Conservation (phyloP, 1,140 invertebrate species). For the Bradynema listronoti region DNA sequence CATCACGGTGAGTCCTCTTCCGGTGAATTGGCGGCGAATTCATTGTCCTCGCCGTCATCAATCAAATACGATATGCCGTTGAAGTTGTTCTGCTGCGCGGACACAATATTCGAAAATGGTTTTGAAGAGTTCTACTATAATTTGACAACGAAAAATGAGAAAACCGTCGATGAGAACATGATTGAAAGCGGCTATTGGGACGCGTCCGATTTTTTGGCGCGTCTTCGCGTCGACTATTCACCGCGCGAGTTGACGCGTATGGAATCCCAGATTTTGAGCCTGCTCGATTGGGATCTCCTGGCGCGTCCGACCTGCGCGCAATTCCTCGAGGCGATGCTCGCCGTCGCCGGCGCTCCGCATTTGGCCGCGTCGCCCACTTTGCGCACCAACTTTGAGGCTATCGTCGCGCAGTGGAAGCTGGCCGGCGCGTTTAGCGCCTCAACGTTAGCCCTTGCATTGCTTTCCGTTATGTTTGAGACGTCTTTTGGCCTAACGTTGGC, state of each 20-base stretch:
- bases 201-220: constrained; percentile 7
- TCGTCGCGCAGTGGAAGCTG: constrained; percentile 8
- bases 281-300: constrained; percentile 15
- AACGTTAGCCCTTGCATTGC: constrained; percentile 9
- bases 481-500: too few species aligned
- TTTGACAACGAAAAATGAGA: too few species aligned
- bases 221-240: constrained; percentile 5
- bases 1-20: too few species aligned
- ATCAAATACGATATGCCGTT: too few species aligned
- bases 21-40: too few species aligned
- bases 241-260: constrained; percentile 10
- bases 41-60: too few species aligned
- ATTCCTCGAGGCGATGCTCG: constrained; percentile 14
- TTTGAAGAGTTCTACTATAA: too few species aligned
- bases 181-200: too few species aligned
- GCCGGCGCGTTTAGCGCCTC: constrained; percentile 6
- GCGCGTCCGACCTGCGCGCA: constrained; percentile 6
- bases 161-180: neutral
- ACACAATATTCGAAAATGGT: neutral
- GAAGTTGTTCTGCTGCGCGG: too few species aligned
- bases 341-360: constrained; percentile 12
- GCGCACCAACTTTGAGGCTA: neutral
- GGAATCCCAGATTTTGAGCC: constrained; percentile 5
- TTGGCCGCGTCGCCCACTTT: constrained; percentile 4
- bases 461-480: constrained; percentile 9